A percentile compares a stretch with the other conserved stretches of the same genome.
Conservation (phyloP, 1,140 invertebrate genomes). For the Habropoda laboriosa region DNA sequence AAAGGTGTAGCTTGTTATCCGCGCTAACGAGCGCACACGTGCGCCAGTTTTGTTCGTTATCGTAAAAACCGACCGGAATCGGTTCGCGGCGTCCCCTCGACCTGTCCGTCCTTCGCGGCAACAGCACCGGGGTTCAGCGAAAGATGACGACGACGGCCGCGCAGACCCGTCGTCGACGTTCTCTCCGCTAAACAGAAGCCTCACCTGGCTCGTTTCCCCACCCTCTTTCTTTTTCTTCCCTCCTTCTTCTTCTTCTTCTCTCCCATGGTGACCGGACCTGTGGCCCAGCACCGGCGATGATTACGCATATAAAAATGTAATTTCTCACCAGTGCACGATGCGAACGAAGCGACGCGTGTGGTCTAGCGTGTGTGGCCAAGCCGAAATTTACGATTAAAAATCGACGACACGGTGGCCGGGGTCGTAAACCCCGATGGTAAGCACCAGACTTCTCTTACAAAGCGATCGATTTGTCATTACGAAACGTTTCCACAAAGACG, state of each 20-base stretch:
- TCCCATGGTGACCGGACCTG: not conserved
- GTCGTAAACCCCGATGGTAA: constrained; percentile 54
- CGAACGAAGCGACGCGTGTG: constrained; percentile 59
- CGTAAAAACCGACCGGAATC: constrained; percentile 54
- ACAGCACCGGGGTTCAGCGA: too few relatives aligned
- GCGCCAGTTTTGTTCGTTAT: constrained; percentile 60
- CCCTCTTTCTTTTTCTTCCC: constrained; percentile 1
- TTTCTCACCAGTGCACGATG: constrained; percentile 61
- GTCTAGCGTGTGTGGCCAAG: constrained; percentile 58
- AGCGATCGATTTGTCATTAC: constrained; percentile 70
- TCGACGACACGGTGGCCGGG: constrained; percentile 58
- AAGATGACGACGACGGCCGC: too few relatives aligned
- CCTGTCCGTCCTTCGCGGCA: constrained; percentile 14
- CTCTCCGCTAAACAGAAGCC: constrained; percentile 50
- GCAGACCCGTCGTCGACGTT: constrained; percentile 1
- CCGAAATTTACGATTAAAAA: constrained; percentile 70
- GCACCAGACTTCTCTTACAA: constrained; percentile 45
- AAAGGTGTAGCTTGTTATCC: constrained; percentile 51
- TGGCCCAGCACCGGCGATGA: constrained; percentile 50
- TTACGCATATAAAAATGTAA: constrained; percentile 74
- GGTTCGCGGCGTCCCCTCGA: not conserved
- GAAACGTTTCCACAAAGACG: constrained; percentile 57
- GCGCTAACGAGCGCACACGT: constrained; percentile 56
- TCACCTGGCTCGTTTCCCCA: not conserved
- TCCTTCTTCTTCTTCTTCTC: not conserved